Evolutionary conservation across 2,888 invertebrate genomes (phyloP).

Genomic region (Apamea crenata): DNA sequence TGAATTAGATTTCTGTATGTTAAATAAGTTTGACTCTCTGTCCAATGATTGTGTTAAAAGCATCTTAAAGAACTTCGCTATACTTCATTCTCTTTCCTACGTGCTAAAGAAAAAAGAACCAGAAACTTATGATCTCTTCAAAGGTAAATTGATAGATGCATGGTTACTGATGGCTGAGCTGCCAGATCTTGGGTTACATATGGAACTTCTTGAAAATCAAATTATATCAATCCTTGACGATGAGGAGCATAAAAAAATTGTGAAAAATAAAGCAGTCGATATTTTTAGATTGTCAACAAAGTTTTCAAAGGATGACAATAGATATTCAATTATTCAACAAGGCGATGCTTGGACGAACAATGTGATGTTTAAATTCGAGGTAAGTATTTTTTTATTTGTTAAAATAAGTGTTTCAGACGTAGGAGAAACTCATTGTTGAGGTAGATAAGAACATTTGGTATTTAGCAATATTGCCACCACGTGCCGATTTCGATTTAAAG

Average conservation of each 20-base stretch:
- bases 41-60: conserved; percentile 70
- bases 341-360: conserved; percentile 80
- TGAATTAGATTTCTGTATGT: conserved; percentile 67
- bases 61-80: conserved; percentile 75
- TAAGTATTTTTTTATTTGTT: conserved; percentile 46
- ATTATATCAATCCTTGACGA: conserved; percentile 62
- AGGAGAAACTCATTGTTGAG: background rate
- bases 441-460: background rate
- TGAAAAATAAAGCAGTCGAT: conserved; percentile 60
- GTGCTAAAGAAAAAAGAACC: conserved; percentile 73
- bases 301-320: conserved; percentile 59
- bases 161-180: conserved; percentile 17
- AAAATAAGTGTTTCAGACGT: background rate
- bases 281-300: conserved; percentile 34
- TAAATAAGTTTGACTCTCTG: conserved; percentile 73
- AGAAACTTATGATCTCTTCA: conserved; percentile 63
- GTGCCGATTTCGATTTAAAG: background rate
- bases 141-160: conserved; percentile 61
- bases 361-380: conserved; percentile 73
- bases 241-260: conserved; percentile 62
- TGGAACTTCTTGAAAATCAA: conserved; percentile 57
- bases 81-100: conserved; percentile 76
- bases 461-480: background rate
- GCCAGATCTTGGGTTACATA: conserved; percentile 24
- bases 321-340: conserved; percentile 73